Evolutionary conservation across 2,888 invertebrate species (phyloP).

Genomic region (Choristoneura rosaceana): DNA sequence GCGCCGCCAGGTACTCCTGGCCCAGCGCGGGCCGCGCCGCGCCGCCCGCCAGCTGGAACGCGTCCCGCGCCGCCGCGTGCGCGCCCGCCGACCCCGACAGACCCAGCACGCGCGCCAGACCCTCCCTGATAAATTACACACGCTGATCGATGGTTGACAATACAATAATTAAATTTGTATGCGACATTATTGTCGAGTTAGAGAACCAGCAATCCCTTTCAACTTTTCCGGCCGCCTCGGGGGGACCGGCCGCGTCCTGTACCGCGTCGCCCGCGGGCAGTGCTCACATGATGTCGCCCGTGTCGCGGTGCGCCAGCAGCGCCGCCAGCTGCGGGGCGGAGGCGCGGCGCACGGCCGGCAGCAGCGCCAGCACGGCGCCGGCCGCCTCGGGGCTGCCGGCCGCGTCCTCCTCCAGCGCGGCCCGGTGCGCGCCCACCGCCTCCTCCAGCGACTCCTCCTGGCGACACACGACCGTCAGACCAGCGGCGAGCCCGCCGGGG

Average conservation of each 20-base stretch:
- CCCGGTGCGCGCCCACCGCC: constrained; percentile 45
- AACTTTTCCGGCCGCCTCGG: no score
- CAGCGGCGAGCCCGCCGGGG: not conserved
- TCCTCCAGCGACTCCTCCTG: constrained; percentile 37
- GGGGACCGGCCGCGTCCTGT: no score
- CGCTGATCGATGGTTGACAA: no score
- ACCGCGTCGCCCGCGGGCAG: no score
- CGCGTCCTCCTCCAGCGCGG: constrained; percentile 44
- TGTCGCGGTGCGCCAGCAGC: constrained; percentile 40
- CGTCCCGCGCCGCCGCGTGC: constrained; percentile 55
- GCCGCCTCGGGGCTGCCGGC: constrained; percentile 42
- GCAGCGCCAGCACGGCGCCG: constrained; percentile 49
- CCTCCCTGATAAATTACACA: constrained; percentile 37
- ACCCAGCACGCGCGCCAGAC: constrained; percentile 58
- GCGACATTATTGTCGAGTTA: no score
- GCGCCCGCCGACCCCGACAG: constrained; percentile 52
- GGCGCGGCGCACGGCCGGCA: constrained; percentile 51
- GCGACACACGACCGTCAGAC: not conserved
- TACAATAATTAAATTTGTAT: no score
- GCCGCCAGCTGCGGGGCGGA: constrained; percentile 39
- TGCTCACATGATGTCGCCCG: constrained; percentile 14
- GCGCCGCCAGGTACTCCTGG: constrained; percentile 52
- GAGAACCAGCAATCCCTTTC: no score
- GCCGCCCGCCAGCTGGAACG: constrained; percentile 54
- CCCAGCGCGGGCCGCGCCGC: constrained; percentile 46